Evolutionary conservation across 1,140 invertebrate genomes (phyloP).

Genomic region (Melitaea cinxia): DNA sequence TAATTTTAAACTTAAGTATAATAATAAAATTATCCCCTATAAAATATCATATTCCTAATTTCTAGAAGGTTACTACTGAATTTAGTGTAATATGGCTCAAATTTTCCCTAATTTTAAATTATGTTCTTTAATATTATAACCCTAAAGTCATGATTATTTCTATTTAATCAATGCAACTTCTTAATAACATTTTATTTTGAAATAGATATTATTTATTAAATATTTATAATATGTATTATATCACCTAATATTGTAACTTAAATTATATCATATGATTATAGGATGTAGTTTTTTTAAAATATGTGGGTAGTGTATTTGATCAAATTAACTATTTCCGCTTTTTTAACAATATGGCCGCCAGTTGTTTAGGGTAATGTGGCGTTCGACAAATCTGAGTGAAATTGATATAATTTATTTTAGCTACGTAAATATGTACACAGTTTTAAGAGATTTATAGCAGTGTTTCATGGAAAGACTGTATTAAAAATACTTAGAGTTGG

Average conservation of each 20-base stretch:
- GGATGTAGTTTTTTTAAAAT: slow-evolving; percentile 16
- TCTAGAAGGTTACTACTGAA: background rate
- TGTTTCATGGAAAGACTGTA: slow-evolving; percentile 70
- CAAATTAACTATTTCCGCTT: slow-evolving; percentile 61
- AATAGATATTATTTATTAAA: slow-evolving; percentile 8
- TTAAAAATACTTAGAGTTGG: slow-evolving; percentile 66
- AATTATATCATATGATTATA: background rate
- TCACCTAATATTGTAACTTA: slow-evolving; percentile 4
- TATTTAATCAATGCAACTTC: slow-evolving; percentile 40
- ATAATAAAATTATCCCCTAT: too few relatives aligned
- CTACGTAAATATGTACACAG: slow-evolving; percentile 77
- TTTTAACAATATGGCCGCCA: slow-evolving; percentile 82
- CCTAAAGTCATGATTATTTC: slow-evolving; percentile 34
- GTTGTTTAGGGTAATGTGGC: slow-evolving; percentile 82
- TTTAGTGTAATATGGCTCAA: background rate
- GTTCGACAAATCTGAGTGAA: slow-evolving; percentile 79
- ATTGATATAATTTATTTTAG: slow-evolving; percentile 76
- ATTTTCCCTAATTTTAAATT: slow-evolving; percentile 11
- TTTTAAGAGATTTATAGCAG: slow-evolving; percentile 78
- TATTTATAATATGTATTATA: slow-evolving; percentile 2
- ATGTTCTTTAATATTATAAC: slow-evolving; percentile 25
- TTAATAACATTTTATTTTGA: slow-evolving; percentile 23
- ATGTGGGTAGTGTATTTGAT: slow-evolving; percentile 36
- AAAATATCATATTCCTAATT: too few relatives aligned
- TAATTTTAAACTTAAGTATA: background rate